Percentiles rank a stretch among this genome's conserved stretches.
These are phyloP conservation scores for Cerastis leucographa DNA, from an alignment of 2,888 invertebrate species.

Conservation along the genomic window DNA sequence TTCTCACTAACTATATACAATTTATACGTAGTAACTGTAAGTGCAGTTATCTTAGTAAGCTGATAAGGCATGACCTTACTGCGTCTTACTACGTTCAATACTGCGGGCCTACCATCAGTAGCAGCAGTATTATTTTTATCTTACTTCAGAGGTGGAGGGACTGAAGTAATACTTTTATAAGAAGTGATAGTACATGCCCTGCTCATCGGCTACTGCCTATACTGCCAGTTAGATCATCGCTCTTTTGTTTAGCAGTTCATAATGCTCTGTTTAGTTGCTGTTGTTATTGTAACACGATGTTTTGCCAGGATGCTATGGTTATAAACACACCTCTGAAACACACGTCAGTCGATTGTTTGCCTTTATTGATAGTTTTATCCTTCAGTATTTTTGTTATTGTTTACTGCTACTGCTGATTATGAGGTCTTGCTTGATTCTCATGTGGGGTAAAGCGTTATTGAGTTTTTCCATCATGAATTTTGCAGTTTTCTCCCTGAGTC, in stretches of 20 bases:
- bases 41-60: conserved; percentile 54
- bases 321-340: conserved; percentile 36
- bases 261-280: conserved; percentile 36
- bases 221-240: conserved; percentile 37
- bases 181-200: not conserved
- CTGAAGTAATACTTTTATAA: not conserved
- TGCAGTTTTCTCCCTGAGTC: not conserved
- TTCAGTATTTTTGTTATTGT: conserved; percentile 18
- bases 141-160: not conserved
- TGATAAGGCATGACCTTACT: conserved; percentile 65
- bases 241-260: conserved; percentile 48
- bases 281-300: conserved; percentile 38
- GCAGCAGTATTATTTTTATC: not conserved
- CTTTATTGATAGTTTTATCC: conserved; percentile 20
- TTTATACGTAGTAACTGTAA: conserved; percentile 32
- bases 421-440: not conserved
- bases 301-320: conserved; percentile 29
- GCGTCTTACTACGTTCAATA: conserved; percentile 36
- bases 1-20: conserved; percentile 44
- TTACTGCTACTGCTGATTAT: not conserved
- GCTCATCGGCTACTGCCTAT: conserved; percentile 16
- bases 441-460: not conserved
- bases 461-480: not conserved
- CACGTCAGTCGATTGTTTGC: conserved; percentile 42
- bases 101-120: conserved; percentile 8